A percentile compares a stretch with the other conserved stretches of the same genome.
Evolutionary conservation across 1,140 invertebrate species (phyloP).

Genomic region (Pogonomyrmex barbatus): DNA sequence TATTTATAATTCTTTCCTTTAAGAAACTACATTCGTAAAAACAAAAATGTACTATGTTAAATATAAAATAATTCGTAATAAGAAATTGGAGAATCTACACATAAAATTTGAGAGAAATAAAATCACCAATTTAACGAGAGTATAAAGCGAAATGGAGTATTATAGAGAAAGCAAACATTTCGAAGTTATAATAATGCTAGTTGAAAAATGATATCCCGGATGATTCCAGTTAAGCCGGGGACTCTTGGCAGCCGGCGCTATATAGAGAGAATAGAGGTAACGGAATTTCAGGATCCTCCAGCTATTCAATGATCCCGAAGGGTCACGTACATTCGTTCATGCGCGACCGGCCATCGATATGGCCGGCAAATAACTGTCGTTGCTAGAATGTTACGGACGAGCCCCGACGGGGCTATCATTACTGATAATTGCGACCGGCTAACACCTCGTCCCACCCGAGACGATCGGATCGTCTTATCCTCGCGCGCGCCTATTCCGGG

Average conservation of each 20-base stretch:
- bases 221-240: not conserved
- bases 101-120: not conserved
- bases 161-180: not conserved
- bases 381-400: conserved; percentile 30
- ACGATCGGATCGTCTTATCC: conserved; percentile 39
- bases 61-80: not conserved
- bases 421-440: conserved; percentile 70
- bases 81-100: not conserved
- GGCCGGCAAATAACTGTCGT: conserved; percentile 63
- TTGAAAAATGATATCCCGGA: not conserved
- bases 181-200: not conserved
- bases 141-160: not conserved
- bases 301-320: conserved; percentile 63
- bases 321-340: conserved; percentile 72
- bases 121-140: not conserved
- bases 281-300: conserved; percentile 53
- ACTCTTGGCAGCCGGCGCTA: not conserved
- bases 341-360: conserved; percentile 67
- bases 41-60: not conserved
- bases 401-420: conserved; percentile 63
- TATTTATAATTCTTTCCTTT: not conserved
- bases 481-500: conserved; percentile 3
- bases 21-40: not conserved
- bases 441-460: conserved; percentile 64
- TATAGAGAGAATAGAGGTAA: conserved; percentile 34